These are phyloP conservation scores for Microvelia longipes DNA, from an alignment of 1,140 invertebrate genomes.

Conservation along the genomic window DNA sequence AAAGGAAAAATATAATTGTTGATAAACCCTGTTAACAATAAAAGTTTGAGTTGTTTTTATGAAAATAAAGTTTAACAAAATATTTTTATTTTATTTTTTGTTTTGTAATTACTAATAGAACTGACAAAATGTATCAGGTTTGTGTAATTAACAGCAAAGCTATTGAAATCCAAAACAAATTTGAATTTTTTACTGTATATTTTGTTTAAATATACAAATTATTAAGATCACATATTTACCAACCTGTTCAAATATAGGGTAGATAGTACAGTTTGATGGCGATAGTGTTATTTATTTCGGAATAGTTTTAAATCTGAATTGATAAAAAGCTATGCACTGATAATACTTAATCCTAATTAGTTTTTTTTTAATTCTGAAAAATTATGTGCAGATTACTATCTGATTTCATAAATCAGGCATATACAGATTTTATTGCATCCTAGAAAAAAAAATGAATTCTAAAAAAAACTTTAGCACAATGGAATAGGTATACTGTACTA, in stretches of 20 bases:
- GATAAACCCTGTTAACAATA: constrained; percentile 1
- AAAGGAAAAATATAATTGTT: no score
- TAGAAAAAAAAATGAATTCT: no score
- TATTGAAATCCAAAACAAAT: background rate
- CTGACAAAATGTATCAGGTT: background rate
- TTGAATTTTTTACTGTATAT: no score
- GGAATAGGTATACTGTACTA: no score
- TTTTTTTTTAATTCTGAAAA: no score
- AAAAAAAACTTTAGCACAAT: no score
- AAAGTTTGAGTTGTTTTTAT: background rate
- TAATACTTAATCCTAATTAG: no score
- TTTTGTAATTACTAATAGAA: background rate
- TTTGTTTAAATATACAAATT: background rate
- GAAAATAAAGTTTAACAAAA: constrained; percentile 4
- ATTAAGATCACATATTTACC: background rate
- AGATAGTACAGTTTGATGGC: background rate
- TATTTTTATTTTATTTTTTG: background rate
- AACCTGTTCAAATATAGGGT: background rate
- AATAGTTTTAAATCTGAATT: background rate
- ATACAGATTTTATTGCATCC: no score
- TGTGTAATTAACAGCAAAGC: background rate
- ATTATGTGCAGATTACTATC: no score
- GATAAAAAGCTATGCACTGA: background rate
- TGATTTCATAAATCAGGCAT: no score
- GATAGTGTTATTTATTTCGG: background rate